Conservation (phyloP, 2,113 vertebrate species). For the Dromaius novaehollandiae region DNA sequence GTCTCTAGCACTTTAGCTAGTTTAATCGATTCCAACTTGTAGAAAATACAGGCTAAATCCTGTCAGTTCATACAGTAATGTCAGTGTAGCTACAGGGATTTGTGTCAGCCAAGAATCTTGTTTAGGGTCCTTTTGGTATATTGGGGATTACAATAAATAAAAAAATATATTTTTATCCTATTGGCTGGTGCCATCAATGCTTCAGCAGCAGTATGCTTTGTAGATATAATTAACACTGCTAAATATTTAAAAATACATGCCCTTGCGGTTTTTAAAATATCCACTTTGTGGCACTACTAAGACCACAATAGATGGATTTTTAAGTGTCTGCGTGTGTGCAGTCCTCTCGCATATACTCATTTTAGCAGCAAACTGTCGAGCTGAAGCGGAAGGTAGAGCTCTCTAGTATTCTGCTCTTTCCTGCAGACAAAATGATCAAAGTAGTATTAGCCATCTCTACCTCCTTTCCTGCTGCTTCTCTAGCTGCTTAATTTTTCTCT, state of each 20-base stretch:
- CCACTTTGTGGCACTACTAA: conserved; percentile 25
- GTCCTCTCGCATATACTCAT: background rate
- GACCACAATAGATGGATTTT: conserved; percentile 24
- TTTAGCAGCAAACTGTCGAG: background rate
- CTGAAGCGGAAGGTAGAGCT: background rate
- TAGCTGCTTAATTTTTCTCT: background rate
- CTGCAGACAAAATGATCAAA: background rate
- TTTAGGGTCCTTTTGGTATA: conserved; percentile 17
- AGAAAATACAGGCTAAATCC: conserved; percentile 42
- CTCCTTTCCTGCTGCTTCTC: background rate
- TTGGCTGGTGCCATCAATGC: background rate
- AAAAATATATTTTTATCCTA: background rate
- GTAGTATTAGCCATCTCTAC: background rate
- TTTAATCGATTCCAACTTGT: conserved; percentile 36
- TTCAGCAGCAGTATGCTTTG: conserved; percentile 27
- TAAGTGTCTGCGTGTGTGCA: conserved; percentile 22
- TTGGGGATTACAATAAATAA: background rate
- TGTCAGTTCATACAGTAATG: conserved; percentile 5
- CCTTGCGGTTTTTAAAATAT: conserved; percentile 1
- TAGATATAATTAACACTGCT: conserved; percentile 19
- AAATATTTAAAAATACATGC: conserved; percentile 38
- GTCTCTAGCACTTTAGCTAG: background rate
- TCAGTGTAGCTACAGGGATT: conserved; percentile 10
- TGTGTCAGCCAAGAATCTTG: conserved; percentile 35
- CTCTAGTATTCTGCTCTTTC: background rate